Evolutionary conservation across 2,888 invertebrate genomes (phyloP), one percentile per base, ranked within the genome.

Genomic region (Sympetrum striolatum): DNA sequence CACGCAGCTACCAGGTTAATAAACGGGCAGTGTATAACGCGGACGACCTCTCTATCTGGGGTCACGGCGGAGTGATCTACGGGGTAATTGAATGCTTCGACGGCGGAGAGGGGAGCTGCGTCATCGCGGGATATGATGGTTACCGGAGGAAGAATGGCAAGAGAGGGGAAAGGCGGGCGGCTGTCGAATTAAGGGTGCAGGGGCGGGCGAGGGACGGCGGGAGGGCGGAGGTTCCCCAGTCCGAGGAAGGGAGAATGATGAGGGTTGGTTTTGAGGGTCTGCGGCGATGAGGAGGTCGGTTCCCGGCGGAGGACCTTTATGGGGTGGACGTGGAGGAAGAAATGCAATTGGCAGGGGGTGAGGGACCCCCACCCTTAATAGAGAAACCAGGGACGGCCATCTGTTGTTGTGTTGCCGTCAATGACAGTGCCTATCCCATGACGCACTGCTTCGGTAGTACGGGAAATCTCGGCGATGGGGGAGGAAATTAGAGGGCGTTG

Each of bases 1-100:
- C 86, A 86, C 60, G 60, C 60, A 73, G 73, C 73, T 31, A 18
- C 81, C 60, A 22, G n/a, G 80, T 35, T 37, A 86, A 86, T 86
- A 86, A 86, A 86, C 86, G 37, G 60, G 37, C 37, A 86, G 60
- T 37, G 60, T 60, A 86, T 86, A 64, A 64, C n/a, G 37, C 22
- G n/a, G 10, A 8, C 22, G 22, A n/a, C 37, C 64, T 60, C 86
- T 86, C 60, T 60, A 39, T 64, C 60, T 64, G 60, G 53, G 86
- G 35, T 37, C 86, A 60, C 73, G 31, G 31, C 25, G 73, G 60
- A 86, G 35, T 86, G 86, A 86, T 86, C 86, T 64, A 86, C 86
- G 37, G 86, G n/a, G 86, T 86, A 86, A 86, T 86, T 86, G 86
- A 86, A 86, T 86, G 86, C 35, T 39, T 86, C 82, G 82, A 82